Base-by-base conservation (phyloP, 2,797 vertebrate genomes). In the Sandelia bainsii region DNA sequence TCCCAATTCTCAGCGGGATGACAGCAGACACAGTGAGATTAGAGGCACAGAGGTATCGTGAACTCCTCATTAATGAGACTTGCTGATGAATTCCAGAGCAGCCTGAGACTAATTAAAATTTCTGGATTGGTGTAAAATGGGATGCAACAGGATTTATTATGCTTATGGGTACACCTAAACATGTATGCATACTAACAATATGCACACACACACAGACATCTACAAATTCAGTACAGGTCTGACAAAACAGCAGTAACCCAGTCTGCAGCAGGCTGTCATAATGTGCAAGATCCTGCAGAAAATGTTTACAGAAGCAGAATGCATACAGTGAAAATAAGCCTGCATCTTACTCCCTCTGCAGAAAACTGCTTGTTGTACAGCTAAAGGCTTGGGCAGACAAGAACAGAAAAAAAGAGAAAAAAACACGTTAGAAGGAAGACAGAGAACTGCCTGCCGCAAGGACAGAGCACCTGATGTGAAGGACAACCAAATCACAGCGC, bases 81-180 rank as follows among this genome's bases (percentile, higher is more conserved):
- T 16, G 44, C 68, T 82, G 78, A 84, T 85, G 52, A 85, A 69
- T 80, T 88, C 79, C 78, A 79, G 46, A 82, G 79, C 58, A 60
- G 73, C 57, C 50, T 8, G 12, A 77, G 72, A 74, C 83, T 84
- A 83, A 93, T 92, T 91, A 89, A 85, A 87, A 87, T 82, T 49
- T 81, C 52, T 53, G 74, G 44, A 80, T 68, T 56, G 40, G 46
- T 65, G 22, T 75, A 59, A 62, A 80, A 68, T 29, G 19, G 22
- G 61, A 65, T 77, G 34, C 51, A 72, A 56, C 46, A 64, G 27
- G 58, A 79, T 69, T 68, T 66, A 62, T 68, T 67, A 59, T 60
- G 49, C 48, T 67, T 48, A 65, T 53, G 51, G 45, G 39, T 49
- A 39, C 34, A 74, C 44, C 58, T 44, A 46, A 65, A 73, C 22